Evolutionary conservation across 2,113 vertebrate genomes (phyloP).

Genomic region (Galemys pyrenaicus): DNA sequence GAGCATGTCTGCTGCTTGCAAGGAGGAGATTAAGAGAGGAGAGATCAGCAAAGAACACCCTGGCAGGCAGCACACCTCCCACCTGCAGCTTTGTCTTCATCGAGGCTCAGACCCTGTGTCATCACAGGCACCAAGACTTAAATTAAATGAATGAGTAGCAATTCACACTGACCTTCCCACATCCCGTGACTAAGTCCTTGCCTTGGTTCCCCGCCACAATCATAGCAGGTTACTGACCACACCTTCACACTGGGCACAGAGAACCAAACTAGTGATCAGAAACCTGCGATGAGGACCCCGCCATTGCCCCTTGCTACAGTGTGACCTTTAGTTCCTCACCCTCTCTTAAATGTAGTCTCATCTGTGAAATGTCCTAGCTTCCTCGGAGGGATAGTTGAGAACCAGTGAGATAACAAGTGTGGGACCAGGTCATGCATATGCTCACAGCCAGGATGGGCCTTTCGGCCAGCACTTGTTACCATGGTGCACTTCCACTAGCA

Average conservation of each 20-base stretch:
- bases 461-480: neutral
- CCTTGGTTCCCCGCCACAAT: neutral
- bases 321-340: neutral
- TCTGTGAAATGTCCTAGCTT: neutral
- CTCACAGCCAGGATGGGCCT: neutral
- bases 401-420: neutral
- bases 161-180: neutral
- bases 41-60: neutral
- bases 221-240: neutral
- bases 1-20: neutral
- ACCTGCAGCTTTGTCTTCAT: neutral
- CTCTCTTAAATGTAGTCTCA: neutral
- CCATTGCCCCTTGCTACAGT: neutral
- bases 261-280: neutral
- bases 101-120: neutral
- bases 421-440: neutral
- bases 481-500: neutral
- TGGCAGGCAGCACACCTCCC: neutral
- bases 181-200: neutral
- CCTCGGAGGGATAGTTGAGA: neutral
- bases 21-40: neutral
- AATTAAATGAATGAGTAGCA: neutral
- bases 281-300: too few species aligned
- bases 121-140: neutral
- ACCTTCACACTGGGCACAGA: too few species aligned